Percentiles rank a stretch among this genome's conserved stretches.
These are phyloP conservation scores for Riptortus pedestris DNA, from an alignment of 1,140 invertebrate genomes.

Conservation along the genomic window DNA sequence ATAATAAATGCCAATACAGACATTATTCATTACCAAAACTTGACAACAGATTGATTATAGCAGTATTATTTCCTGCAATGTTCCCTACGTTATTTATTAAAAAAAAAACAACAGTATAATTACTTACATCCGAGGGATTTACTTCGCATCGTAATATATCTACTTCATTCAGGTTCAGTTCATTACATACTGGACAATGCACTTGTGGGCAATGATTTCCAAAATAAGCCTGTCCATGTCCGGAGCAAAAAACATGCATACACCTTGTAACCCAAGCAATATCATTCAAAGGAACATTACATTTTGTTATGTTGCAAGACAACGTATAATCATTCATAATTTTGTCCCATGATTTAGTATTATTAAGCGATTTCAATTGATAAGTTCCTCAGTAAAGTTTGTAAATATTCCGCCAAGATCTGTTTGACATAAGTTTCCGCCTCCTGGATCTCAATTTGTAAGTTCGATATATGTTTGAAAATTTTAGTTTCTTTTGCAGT, in stretches of 20 bases:
- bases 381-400: too few species aligned
- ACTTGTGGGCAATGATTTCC: constrained; percentile 17
- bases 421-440: too few species aligned
- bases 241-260: constrained; percentile 26
- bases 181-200: constrained; percentile 25
- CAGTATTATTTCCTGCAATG: too few species aligned
- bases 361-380: too few species aligned
- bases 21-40: too few species aligned
- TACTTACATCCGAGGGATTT: constrained; percentile 23
- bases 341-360: not conserved
- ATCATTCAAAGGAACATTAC: constrained; percentile 15
- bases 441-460: too few species aligned
- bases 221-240: constrained; percentile 25
- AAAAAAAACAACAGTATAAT: too few species aligned
- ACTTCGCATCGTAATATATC: constrained; percentile 21
- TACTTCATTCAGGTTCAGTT: constrained; percentile 22
- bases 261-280: constrained; percentile 22
- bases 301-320: constrained; percentile 22
- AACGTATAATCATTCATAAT: constrained; percentile 20
- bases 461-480: too few species aligned
- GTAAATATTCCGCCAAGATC: too few species aligned
- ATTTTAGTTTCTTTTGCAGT: too few species aligned
- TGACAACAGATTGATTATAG: not conserved
- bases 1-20: too few species aligned
- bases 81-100: too few species aligned